These are phyloP conservation scores for Penelope pileata DNA, from an alignment of 2,113 vertebrate genomes.

Conservation along the genomic window DNA sequence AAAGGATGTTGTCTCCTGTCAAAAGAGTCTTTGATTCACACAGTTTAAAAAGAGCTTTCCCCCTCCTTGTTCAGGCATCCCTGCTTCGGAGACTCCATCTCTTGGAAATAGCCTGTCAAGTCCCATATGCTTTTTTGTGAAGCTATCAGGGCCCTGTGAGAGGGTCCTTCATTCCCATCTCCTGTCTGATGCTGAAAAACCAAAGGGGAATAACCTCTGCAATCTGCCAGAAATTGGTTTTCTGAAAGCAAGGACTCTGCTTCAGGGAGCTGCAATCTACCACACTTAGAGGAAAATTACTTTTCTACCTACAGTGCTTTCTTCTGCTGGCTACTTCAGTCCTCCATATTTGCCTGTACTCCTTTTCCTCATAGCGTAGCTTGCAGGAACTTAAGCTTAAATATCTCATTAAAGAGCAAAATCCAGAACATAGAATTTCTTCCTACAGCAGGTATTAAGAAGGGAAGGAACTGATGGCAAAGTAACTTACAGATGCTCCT, in stretches of 20 bases:
- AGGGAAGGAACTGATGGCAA: constrained; percentile 17
- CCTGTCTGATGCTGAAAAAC: constrained; percentile 71
- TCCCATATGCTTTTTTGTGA: constrained; percentile 78
- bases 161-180: constrained; percentile 66
- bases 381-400: constrained; percentile 38
- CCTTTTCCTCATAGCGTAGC: not conserved
- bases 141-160: constrained; percentile 70
- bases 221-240: constrained; percentile 81
- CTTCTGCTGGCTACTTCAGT: constrained; percentile 61
- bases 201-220: constrained; percentile 78
- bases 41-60: constrained; percentile 48
- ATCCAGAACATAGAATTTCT: constrained; percentile 10
- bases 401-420: constrained; percentile 56
- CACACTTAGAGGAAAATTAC: constrained; percentile 77
- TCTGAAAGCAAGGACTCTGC: constrained; percentile 74
- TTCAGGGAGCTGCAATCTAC: constrained; percentile 73
- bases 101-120: constrained; percentile 79
- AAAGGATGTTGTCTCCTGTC: constrained; percentile 50
- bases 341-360: constrained; percentile 6
- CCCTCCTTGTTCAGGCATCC: constrained; percentile 53
- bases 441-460: not conserved
- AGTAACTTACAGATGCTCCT: constrained; percentile 28
- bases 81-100: constrained; percentile 71
- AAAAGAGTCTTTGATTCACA: constrained; percentile 26
- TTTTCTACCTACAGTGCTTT: constrained; percentile 73